phyloP scores from a whole-genome alignment of 2,113 vertebrate genomes.

The Gnathonemus longibarbis region DNA sequence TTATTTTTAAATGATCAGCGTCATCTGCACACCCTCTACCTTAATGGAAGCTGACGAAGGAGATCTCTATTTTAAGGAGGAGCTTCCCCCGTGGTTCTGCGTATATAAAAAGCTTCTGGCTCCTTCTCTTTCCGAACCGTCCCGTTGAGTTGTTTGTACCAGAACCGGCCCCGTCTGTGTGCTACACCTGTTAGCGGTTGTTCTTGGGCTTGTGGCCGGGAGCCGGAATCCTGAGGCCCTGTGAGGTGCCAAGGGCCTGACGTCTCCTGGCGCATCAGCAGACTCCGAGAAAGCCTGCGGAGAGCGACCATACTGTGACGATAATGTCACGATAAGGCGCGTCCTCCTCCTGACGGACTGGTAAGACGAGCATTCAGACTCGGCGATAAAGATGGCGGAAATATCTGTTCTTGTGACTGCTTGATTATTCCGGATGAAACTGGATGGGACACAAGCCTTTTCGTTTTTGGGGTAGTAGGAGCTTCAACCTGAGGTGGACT shows the following conservation, averaged over 20 bases:
- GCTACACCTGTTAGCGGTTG: not conserved
- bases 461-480: not conserved
- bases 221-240: not conserved
- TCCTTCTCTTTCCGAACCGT: not conserved
- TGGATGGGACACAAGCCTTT: not conserved
- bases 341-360: slow-evolving; percentile 35
- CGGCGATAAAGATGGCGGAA: not conserved
- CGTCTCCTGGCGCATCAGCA: not conserved
- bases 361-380: not conserved
- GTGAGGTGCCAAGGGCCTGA: not conserved
- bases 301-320: not conserved
- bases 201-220: not conserved
- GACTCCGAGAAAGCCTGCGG: not conserved
- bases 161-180: not conserved
- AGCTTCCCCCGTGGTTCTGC: not conserved
- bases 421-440: not conserved
- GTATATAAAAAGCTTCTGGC: not conserved
- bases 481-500: not conserved
- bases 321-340: not conserved
- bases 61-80: not conserved
- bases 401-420: not conserved
- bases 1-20: not conserved
- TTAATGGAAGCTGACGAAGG: not conserved
- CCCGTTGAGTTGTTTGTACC: not conserved
- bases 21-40: not conserved